phyloP scores from a whole-genome alignment of 2,888 invertebrate genomes.

The Harpalus rufipes region DNA sequence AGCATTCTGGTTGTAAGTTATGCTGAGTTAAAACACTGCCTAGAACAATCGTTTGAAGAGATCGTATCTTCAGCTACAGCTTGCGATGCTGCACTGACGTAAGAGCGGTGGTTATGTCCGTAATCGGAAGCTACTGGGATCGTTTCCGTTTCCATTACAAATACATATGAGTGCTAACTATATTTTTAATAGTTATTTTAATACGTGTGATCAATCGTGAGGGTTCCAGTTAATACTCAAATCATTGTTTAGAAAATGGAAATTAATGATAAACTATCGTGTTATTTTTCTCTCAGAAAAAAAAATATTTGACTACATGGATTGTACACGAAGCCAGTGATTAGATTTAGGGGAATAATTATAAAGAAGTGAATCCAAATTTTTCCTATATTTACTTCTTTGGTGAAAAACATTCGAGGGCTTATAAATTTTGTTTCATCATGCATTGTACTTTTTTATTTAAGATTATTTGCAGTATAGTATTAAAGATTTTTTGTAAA shows the following conservation, averaged over 20 bases:
- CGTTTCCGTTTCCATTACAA: slow-evolving; percentile 53
- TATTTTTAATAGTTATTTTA: slow-evolving; percentile 67
- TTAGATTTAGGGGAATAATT: slow-evolving; percentile 62
- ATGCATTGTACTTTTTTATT: slow-evolving; percentile 67
- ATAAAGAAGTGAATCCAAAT: slow-evolving; percentile 58
- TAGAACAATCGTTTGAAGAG: slow-evolving; percentile 95
- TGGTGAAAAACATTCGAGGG: slow-evolving; percentile 57
- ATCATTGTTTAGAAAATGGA: slow-evolving; percentile 59
- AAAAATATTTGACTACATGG: slow-evolving; percentile 35
- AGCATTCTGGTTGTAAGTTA: slow-evolving; percentile 97
- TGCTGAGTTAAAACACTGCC: slow-evolving; percentile 95
- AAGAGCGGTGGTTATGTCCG: slow-evolving; percentile 30
- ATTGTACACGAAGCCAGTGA: slow-evolving; percentile 58
- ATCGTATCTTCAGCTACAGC: slow-evolving; percentile 81
- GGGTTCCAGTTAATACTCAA: slow-evolving; percentile 64
- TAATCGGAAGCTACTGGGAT: slow-evolving; percentile 17
- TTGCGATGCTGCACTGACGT: slow-evolving; percentile 53
- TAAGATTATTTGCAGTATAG: slow-evolving; percentile 65
- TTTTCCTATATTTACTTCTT: slow-evolving; percentile 52
- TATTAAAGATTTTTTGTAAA: slow-evolving; percentile 67
- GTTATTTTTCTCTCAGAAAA: slow-evolving; percentile 50
- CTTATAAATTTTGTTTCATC: slow-evolving; percentile 62
- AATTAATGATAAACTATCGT: slow-evolving; percentile 30
- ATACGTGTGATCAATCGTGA: slow-evolving; percentile 64
- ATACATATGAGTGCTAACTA: slow-evolving; percentile 66